Evolutionary conservation across 1,140 invertebrate genomes (phyloP).

Genomic region (Whitmania pigra): DNA sequence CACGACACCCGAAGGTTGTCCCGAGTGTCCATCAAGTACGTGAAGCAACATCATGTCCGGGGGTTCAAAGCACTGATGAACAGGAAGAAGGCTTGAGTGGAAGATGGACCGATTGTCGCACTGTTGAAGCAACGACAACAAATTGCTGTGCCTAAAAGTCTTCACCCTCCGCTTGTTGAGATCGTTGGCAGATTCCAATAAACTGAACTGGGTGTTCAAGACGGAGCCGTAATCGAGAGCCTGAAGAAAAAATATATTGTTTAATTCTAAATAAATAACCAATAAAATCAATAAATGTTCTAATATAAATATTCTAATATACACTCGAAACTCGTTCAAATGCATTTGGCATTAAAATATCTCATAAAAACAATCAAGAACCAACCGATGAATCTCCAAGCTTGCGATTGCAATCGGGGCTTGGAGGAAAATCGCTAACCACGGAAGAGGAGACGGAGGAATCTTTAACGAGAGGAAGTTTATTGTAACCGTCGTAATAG

Average conservation of each 20-base stretch:
- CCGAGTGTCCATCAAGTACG: slow-evolving; percentile 22
- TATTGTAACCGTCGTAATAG: slow-evolving; percentile 29
- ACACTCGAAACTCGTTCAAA: no score
- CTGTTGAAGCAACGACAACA: slow-evolving; percentile 12
- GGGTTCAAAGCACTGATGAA: slow-evolving; percentile 24
- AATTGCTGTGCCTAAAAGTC: slow-evolving; percentile 11
- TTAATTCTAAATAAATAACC: no score
- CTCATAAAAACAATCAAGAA: no score
- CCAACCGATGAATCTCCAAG: no score
- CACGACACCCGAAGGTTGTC: slow-evolving; percentile 13
- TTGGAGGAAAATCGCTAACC: not conserved
- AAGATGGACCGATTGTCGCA: slow-evolving; percentile 21
- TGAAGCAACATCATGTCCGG: slow-evolving; percentile 22
- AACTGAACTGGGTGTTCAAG: not conserved
- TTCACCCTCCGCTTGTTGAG: not conserved
- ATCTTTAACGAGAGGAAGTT: slow-evolving; percentile 6
- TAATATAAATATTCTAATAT: no score
- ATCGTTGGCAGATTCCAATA: slow-evolving; percentile 1
- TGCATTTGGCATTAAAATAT: no score
- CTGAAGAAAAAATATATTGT: not conserved
- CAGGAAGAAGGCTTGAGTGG: slow-evolving; percentile 22
- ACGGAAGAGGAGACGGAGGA: not conserved
- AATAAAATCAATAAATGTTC: no score
- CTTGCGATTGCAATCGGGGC: not conserved
- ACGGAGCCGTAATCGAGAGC: not conserved